Percentiles rank a stretch among this genome's conserved stretches.
Evolutionary conservation across 2,797 vertebrate genomes (phyloP).

Genomic region (Hipposideros larvatus): DNA sequence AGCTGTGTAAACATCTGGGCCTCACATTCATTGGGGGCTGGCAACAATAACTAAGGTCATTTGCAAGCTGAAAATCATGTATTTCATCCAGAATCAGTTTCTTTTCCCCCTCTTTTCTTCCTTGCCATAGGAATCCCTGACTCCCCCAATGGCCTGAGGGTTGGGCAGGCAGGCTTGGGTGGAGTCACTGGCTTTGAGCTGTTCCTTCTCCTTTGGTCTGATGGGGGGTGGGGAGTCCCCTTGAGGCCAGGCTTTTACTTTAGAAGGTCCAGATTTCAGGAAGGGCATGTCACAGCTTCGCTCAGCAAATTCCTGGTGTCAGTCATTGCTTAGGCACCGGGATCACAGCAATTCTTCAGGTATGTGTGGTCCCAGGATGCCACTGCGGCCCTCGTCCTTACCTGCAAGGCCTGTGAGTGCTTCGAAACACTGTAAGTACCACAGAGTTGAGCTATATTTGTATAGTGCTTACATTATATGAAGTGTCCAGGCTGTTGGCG

Average conservation of each 20-base stretch:
- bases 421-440: not conserved
- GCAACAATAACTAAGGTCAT: not conserved
- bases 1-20: not conserved
- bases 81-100: not conserved
- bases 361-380: not conserved
- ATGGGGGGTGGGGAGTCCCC: not conserved
- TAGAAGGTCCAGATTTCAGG: not conserved
- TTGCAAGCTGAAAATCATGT: conserved; percentile 24
- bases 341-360: not conserved
- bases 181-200: not conserved
- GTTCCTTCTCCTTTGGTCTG: not conserved
- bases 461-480: not conserved
- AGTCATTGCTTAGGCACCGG: not conserved
- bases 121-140: not conserved
- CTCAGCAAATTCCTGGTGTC: not conserved
- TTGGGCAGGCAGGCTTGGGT: not conserved
- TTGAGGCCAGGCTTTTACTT: not conserved
- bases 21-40: not conserved
- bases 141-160: not conserved
- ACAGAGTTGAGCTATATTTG: not conserved
- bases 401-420: not conserved
- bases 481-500: not conserved
- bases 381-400: not conserved
- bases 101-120: not conserved
- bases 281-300: not conserved